Evolutionary conservation across 2,113 vertebrate species (phyloP).

Genomic region (Stomatorhinus ivindoensis): DNA sequence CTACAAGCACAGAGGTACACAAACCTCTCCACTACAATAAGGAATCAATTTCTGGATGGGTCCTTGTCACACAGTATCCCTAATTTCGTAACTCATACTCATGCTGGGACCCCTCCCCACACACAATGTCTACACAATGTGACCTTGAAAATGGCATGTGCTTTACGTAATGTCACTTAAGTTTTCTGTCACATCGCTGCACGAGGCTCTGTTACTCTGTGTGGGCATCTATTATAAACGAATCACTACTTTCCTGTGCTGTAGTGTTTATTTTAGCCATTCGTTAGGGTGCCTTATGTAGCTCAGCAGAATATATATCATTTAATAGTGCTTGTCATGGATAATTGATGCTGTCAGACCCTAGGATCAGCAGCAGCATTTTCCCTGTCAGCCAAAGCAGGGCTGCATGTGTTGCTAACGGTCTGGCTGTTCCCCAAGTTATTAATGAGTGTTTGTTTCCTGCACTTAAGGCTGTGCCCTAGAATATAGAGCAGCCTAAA

Average conservation of each 20-base stretch:
- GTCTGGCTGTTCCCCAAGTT: background rate
- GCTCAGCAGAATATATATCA: background rate
- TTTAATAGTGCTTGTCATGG: background rate
- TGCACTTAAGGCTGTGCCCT: background rate
- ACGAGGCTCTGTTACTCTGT: background rate
- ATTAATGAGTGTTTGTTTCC: background rate
- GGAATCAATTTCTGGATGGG: background rate
- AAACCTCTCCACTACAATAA: background rate
- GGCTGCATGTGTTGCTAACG: background rate
- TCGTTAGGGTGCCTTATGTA: background rate
- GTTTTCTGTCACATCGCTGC: background rate
- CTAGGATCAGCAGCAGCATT: background rate
- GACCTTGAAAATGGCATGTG: background rate
- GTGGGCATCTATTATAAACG: background rate
- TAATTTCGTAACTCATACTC: background rate
- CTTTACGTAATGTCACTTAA: background rate
- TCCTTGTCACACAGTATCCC: background rate
- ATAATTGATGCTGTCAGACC: background rate
- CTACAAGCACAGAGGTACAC: background rate
- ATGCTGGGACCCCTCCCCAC: background rate
- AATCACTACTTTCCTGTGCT: background rate
- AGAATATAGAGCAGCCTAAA: background rate
- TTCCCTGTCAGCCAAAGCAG: background rate
- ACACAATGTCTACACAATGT: background rate
- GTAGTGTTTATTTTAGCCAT: background rate